Evolutionary conservation across 2,888 invertebrate species (phyloP), one percentile per base, ranked within the genome.

Genomic region (Epinotia nisella): DNA sequence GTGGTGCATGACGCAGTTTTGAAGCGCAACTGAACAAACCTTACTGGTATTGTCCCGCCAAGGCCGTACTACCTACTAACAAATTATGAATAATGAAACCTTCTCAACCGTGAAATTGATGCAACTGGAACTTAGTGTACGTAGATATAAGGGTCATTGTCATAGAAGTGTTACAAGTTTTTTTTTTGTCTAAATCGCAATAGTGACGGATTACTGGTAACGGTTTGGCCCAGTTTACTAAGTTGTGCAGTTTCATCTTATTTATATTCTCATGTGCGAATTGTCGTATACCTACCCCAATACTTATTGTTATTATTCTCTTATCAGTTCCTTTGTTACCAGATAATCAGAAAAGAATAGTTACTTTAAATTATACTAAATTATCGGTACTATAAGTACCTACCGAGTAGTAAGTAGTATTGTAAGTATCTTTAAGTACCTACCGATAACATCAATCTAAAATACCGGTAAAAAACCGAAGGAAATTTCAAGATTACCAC

Each of bases 1-100:
- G 89, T 92, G 93, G 86, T 93, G 92, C 93, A 93, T 93, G 87
- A 78, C 84, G 84, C 84, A 83, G 78, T 81, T 80, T 82, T 84
- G 79, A 84, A 82, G 81, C 79, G 79, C 87, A 83, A 91, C 90
- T 88, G 85, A 87, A 84, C 81, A 82, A 85, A 85, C 82, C 82
- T 67, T 81, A 82, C 69, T 74, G 66, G 75, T 67, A 82, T 79
- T 81, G 65, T 70, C 71, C 70, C 75, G 71, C 65, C 82, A 83
- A 83, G 82, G 83, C 78, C 80, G 76, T 60, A 41, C 76, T 77
- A 78, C 80, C 80, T 82, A 84, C 79, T 77, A 78, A 83, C 85
- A 67, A 66, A 73, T 75, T 73, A 73, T 70, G 69, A 61, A 75
- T 73, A 73, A 75, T 74, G 65, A 58, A 70, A 64, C 65, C 65